Conservation (phyloP, 2,113 vertebrate species). For the Dolichotis patagonum region DNA sequence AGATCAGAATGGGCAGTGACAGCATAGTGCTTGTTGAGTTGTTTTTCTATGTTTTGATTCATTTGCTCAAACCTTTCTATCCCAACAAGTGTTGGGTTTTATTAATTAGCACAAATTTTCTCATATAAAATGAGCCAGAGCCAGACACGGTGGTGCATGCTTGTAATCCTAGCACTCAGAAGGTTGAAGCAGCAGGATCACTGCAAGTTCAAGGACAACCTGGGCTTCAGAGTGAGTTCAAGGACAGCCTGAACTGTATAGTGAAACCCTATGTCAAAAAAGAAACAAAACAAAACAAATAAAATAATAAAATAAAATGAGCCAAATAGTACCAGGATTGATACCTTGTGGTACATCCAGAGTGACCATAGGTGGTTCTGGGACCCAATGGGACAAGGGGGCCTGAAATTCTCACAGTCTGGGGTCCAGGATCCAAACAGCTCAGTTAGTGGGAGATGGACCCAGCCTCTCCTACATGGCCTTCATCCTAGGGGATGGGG, state of each 20-base stretch:
- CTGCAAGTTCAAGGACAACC: too few relatives aligned
- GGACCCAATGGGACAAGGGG: not conserved
- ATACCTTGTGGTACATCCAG: not conserved
- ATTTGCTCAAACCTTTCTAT: not conserved
- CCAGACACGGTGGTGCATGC: too few relatives aligned
- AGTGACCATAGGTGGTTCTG: not conserved
- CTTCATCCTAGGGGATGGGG: not conserved
- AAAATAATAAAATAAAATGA: too few relatives aligned
- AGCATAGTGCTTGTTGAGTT: not conserved
- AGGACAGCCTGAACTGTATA: too few relatives aligned
- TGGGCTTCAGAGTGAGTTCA: too few relatives aligned
- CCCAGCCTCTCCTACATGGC: not conserved
- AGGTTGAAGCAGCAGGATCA: too few relatives aligned
- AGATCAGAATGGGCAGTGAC: not conserved
- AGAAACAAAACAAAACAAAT: too few relatives aligned
- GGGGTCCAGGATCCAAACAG: not conserved
- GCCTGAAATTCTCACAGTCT: not conserved
- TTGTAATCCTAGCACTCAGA: too few relatives aligned
- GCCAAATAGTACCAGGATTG: not conserved
- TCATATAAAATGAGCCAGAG: not conserved
- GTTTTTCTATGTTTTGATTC: constrained; percentile 11
- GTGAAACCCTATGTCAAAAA: too few relatives aligned
- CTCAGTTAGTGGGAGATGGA: not conserved
- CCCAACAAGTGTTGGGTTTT: not conserved
- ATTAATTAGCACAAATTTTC: not conserved